Evolutionary conservation across 2,113 vertebrate species (phyloP).

Genomic region (Charina bottae): DNA sequence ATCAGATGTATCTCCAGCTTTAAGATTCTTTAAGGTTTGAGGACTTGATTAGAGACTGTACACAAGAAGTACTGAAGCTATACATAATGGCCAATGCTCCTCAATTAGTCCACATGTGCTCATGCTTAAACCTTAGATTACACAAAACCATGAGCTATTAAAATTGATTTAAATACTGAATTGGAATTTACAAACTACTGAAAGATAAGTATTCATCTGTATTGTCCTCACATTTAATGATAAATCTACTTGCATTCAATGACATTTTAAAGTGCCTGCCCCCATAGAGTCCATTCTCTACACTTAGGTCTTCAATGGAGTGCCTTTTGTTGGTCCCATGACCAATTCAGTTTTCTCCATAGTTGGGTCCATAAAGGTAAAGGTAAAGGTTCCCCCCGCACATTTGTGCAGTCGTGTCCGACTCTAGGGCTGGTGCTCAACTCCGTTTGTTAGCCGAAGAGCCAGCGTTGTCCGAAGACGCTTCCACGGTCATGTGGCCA

Average conservation of each 20-base stretch:
- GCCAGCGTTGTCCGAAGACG: too few relatives aligned
- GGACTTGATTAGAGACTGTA: conserved; percentile 21
- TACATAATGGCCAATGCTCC: conserved; percentile 16
- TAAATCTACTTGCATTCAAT: background rate
- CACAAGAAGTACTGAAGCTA: conserved; percentile 10
- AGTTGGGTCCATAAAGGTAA: too few relatives aligned
- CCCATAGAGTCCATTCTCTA: background rate
- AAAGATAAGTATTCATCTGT: conserved; percentile 31
- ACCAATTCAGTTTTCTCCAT: background rate
- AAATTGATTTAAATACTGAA: conserved; percentile 58
- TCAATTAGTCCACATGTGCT: conserved; percentile 33
- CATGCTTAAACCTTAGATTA: conserved; percentile 41
- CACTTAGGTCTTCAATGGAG: background rate
- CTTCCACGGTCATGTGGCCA: too few relatives aligned
- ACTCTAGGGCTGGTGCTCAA: too few relatives aligned
- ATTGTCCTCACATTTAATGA: background rate
- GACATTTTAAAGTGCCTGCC: background rate
- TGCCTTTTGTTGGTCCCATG: background rate
- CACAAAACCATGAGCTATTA: conserved; percentile 47
- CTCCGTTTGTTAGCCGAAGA: too few relatives aligned
- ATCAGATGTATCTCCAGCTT: background rate
- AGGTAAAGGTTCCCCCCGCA: too few relatives aligned
- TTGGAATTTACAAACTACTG: conserved; percentile 33
- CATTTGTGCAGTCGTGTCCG: too few relatives aligned
- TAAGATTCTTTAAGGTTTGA: background rate